These are phyloP conservation scores for Phorcus lineatus DNA, from an alignment of 2,888 invertebrate species.

Conservation along the genomic window DNA sequence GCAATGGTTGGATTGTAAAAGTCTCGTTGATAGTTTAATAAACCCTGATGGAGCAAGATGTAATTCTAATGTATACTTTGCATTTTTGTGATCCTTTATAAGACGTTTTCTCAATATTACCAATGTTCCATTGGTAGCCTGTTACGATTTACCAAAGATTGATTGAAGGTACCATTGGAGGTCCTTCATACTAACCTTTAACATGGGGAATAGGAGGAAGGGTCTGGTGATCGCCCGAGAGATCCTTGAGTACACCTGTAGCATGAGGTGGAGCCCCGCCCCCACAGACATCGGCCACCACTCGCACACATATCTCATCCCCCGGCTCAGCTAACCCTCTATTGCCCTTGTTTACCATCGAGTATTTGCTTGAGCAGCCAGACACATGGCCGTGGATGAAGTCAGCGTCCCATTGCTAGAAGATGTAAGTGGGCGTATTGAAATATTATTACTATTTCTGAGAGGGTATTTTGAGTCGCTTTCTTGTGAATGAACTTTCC, in stretches of 20 bases:
- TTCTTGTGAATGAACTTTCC: too few species aligned
- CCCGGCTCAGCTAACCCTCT: slow-evolving; percentile 48
- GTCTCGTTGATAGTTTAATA: too few species aligned
- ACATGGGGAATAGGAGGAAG: slow-evolving; percentile 43
- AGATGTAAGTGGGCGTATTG: neutral
- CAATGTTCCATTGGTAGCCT: too few species aligned
- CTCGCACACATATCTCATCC: slow-evolving; percentile 42
- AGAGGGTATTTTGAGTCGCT: too few species aligned
- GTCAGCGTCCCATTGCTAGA: slow-evolving; percentile 52
- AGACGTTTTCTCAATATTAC: too few species aligned
- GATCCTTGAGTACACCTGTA: slow-evolving; percentile 48
- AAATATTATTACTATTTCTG: too few species aligned
- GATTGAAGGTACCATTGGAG: too few species aligned
- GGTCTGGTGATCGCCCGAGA: slow-evolving; percentile 49
- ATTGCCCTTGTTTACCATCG: slow-evolving; percentile 41
- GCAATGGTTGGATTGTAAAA: too few species aligned
- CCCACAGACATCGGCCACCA: slow-evolving; percentile 49
- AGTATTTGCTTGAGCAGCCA: slow-evolving; percentile 36
- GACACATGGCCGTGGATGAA: slow-evolving; percentile 32
- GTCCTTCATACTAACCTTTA: slow-evolving; percentile 34
- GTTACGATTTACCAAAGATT: too few species aligned
- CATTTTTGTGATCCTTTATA: too few species aligned
- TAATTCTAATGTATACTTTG: too few species aligned
- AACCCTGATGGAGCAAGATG: too few species aligned
- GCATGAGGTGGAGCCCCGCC: slow-evolving; percentile 40